Percentiles rank a stretch among this genome's conserved stretches.
phyloP scores from a whole-genome alignment of 2,888 invertebrate species.

The Platycheirus albimanus region DNA sequence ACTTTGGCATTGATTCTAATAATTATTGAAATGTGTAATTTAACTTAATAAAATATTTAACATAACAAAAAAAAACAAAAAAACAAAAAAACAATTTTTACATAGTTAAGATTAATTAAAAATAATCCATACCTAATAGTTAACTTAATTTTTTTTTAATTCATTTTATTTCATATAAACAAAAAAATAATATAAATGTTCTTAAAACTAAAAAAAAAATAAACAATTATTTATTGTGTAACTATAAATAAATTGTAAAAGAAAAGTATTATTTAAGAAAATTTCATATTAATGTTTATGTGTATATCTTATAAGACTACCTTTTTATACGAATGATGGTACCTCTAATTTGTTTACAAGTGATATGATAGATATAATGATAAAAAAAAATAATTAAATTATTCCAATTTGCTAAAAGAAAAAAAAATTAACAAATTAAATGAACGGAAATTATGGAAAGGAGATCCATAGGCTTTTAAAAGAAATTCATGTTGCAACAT shows the following conservation, averaged over 20 bases:
- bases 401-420: slow-evolving; percentile 66
- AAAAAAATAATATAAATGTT: slow-evolving; percentile 34
- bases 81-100: slow-evolving; percentile 62
- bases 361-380: slow-evolving; percentile 68
- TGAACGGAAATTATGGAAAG: slow-evolving; percentile 44
- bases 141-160: slow-evolving; percentile 35
- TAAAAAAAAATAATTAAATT: slow-evolving; percentile 35
- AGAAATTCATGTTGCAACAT: slow-evolving; percentile 71
- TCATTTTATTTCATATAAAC: slow-evolving; percentile 27
- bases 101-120: slow-evolving; percentile 24
- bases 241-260: slow-evolving; percentile 11
- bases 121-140: slow-evolving; percentile 45
- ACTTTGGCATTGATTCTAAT: slow-evolving; percentile 64
- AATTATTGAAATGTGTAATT: slow-evolving; percentile 43
- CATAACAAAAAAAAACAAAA: slow-evolving; percentile 39
- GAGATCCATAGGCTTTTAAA: slow-evolving; percentile 53
- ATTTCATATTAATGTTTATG: slow-evolving; percentile 51
- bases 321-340: slow-evolving; percentile 73
- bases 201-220: slow-evolving; percentile 26
- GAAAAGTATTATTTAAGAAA: slow-evolving; percentile 8
- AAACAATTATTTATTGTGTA: slow-evolving; percentile 36
- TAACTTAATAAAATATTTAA: slow-evolving; percentile 32
- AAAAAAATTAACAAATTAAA: slow-evolving; percentile 6
- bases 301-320: slow-evolving; percentile 73
- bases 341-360: slow-evolving; percentile 72